Base-by-base conservation (phyloP, 2,888 invertebrate species). In the Neria commutata region DNA sequence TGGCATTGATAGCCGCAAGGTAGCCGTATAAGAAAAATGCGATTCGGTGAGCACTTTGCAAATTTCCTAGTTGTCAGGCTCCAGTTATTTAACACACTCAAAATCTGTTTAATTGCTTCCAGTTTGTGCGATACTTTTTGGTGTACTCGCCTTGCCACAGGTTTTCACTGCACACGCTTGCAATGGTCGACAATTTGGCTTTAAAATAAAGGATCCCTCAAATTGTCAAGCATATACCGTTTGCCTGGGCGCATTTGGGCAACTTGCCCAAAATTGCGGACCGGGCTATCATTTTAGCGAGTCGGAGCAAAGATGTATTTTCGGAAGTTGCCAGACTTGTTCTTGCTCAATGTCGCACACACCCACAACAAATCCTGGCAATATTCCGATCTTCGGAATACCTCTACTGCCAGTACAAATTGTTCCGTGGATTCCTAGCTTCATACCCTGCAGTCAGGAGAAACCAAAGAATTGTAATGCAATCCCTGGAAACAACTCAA, bases 211-310 rank as follows among this genome's bases (percentile, higher is more conserved):
- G 48, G 64, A 66, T 58, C 61, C 61, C 1, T 50, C 55, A 16
- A 64, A 66, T 53, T 62, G 64, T 37, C 66, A 63, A 8, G 60
- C 55, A n/a, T 66, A 63, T 19, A 64, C 61, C 50, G 51, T 63
- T 8, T 66, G 66, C n/a, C 42, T 66, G 8, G 64, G 62, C 5
- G 26, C 24, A 5, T 40, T 58, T 37, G 64, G 64, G 0, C 46
- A 64, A 54, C 61, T 57, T 25, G 52, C 23, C 3, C 47, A 58
- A 25, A 56, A 56, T 14, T 66, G 66, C 48, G 64, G 57, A 17
- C 33, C 17, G 1, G 64, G 56, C 1, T 61, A 61, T 52, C 61
- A 42, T 26, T 66, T 66, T 11, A 55, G 50, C 37, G 62, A 63
- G 50, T 21, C 34, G 3, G 24, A 53, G 25, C 66, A 66, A 34